A percentile compares a stretch with the other conserved stretches of the same genome.
phyloP scores from a whole-genome alignment of 1,140 invertebrate genomes.

The Orius insidiosus region DNA sequence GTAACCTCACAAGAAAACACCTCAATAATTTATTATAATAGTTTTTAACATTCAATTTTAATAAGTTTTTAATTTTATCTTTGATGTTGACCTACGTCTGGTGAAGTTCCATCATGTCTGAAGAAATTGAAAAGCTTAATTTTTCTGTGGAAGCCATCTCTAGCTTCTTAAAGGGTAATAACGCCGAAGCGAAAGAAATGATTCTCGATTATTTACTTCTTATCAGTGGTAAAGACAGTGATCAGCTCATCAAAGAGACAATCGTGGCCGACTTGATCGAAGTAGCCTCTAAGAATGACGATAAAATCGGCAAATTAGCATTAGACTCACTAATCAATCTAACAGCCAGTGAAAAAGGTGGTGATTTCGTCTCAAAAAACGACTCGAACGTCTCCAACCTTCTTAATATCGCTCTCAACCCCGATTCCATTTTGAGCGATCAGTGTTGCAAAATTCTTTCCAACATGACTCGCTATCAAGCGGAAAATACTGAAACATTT shows the following conservation, averaged over 20 bases:
- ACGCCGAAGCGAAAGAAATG: not conserved
- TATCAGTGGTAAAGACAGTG: not conserved
- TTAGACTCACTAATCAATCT: conserved; percentile 6
- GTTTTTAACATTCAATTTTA: too few relatives aligned
- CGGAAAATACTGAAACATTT: not conserved
- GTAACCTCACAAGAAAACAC: too few relatives aligned
- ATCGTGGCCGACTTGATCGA: not conserved
- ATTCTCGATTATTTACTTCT: not conserved
- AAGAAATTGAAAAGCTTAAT: not conserved
- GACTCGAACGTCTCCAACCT: not conserved
- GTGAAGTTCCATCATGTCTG: too few relatives aligned
- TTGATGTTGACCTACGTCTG: too few relatives aligned
- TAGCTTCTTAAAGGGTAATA: not conserved
- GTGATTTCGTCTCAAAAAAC: not conserved
- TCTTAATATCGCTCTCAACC: not conserved
- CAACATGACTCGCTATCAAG: not conserved
- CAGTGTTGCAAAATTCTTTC: not conserved
- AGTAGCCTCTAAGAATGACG: not conserved
- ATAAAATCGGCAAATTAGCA: conserved; percentile 1
- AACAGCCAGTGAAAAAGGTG: conserved; percentile 1
- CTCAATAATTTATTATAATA: too few relatives aligned
- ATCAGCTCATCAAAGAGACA: not conserved
- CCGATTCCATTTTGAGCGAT: not conserved
- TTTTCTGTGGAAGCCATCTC: not conserved
- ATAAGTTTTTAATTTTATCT: too few relatives aligned